Evolutionary conservation across 1,140 invertebrate genomes (phyloP).

Genomic region (Physella acuta): DNA sequence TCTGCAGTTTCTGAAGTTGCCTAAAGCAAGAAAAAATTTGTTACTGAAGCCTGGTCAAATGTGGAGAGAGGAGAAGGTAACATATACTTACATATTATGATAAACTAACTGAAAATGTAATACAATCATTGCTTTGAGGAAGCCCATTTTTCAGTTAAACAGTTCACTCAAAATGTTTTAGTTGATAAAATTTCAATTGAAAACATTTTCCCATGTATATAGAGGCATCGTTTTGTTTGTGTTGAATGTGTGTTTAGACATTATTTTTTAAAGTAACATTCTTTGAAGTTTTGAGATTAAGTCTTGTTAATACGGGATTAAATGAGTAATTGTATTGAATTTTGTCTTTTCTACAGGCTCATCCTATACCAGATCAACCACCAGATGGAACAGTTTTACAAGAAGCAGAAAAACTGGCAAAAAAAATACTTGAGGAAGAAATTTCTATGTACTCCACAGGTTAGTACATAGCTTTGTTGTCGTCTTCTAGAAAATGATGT

Average conservation of each 20-base stretch:
- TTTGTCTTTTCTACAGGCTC: background rate
- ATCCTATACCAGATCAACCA: constrained; percentile 10
- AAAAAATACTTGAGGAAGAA: constrained; percentile 49
- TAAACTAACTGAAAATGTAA: background rate
- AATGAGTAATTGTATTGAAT: no score
- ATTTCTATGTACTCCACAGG: constrained; percentile 46
- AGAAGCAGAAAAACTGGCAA: constrained; percentile 49
- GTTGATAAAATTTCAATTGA: background rate
- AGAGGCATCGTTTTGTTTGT: no score
- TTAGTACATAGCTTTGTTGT: constrained; percentile 30
- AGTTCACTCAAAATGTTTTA: background rate
- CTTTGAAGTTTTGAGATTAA: no score
- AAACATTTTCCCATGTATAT: background rate
- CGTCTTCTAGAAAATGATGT: background rate
- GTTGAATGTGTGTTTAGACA: no score
- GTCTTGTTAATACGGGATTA: no score
- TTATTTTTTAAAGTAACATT: background rate
- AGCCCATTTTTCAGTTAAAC: background rate
- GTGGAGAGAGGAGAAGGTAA: constrained; percentile 38
- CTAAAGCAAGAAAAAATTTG: constrained; percentile 37
- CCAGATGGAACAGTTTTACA: constrained; percentile 30
- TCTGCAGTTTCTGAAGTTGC: constrained; percentile 29
- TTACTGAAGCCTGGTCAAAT: constrained; percentile 44
- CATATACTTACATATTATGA: background rate
- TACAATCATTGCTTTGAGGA: background rate